These are phyloP conservation scores for Phenganax subtilis DNA, from an alignment of 92 coral and sea anemone genomes.

Conservation along the genomic window DNA sequence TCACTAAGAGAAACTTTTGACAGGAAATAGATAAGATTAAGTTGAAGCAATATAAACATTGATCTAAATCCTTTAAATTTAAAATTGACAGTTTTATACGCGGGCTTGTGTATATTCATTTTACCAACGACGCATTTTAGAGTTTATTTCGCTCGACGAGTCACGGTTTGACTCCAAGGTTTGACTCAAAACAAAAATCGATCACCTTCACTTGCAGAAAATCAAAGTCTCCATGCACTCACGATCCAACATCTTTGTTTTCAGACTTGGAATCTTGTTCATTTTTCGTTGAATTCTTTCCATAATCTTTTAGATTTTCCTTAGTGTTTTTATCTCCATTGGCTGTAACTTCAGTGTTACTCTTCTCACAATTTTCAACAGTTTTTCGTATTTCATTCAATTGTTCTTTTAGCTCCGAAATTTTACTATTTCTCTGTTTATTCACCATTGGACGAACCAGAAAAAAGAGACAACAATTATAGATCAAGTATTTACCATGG, in stretches of 20 bases:
- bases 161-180: background rate
- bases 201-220: background rate
- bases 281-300: slow-evolving; percentile 1
- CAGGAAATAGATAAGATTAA: no score
- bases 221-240: no score
- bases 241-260: background rate
- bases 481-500: background rate
- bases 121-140: no score
- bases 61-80: no score
- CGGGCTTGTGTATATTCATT: no score
- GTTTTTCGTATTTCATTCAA: slow-evolving; percentile 62
- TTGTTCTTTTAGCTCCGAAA: slow-evolving; percentile 82
- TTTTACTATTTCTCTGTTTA: slow-evolving; percentile 79
- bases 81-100: no score
- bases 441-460: background rate
- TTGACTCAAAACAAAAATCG: background rate
- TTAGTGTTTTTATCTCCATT: background rate
- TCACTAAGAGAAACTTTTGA: no score
- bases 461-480: background rate
- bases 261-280: slow-evolving; percentile 3
- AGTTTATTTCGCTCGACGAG: no score
- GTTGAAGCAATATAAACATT: no score
- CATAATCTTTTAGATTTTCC: background rate
- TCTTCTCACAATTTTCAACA: background rate
- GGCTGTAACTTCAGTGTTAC: background rate